These are phyloP conservation scores for Tetrao urogallus DNA, from an alignment of 2,113 vertebrate genomes.

Conservation along the genomic window DNA sequence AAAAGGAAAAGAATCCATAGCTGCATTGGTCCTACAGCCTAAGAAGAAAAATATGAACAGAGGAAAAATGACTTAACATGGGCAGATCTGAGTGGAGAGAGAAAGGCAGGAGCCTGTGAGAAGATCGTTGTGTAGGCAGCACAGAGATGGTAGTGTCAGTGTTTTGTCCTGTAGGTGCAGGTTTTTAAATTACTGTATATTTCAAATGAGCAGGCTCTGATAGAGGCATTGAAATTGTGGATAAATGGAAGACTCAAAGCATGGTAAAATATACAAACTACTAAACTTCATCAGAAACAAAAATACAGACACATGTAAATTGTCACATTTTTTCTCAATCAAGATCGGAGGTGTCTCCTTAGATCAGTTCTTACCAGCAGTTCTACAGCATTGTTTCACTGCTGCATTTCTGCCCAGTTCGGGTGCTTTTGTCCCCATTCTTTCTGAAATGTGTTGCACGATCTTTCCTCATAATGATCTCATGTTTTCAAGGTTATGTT, in stretches of 20 bases:
- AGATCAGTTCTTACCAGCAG: neutral
- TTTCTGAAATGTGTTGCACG: neutral
- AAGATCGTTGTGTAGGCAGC: neutral
- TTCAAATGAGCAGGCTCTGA: neutral
- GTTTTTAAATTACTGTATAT: neutral
- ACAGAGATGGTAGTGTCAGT: neutral
- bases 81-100: neutral
- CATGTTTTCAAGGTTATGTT: neutral
- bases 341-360: neutral
- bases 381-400: neutral
- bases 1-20: constrained; percentile 7
- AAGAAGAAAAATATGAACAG: neutral
- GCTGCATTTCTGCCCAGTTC: neutral
- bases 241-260: neutral
- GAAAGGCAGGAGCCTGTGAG: neutral
- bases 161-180: neutral
- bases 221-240: neutral
- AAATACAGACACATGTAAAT: neutral
- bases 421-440: neutral
- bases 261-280: neutral
- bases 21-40: neutral
- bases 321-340: neutral
- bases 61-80: neutral
- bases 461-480: neutral
- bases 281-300: neutral